Evolutionary conservation across 2,797 vertebrate genomes (phyloP), one percentile per base, ranked within the genome.

Genomic region (Acomys russatus): DNA sequence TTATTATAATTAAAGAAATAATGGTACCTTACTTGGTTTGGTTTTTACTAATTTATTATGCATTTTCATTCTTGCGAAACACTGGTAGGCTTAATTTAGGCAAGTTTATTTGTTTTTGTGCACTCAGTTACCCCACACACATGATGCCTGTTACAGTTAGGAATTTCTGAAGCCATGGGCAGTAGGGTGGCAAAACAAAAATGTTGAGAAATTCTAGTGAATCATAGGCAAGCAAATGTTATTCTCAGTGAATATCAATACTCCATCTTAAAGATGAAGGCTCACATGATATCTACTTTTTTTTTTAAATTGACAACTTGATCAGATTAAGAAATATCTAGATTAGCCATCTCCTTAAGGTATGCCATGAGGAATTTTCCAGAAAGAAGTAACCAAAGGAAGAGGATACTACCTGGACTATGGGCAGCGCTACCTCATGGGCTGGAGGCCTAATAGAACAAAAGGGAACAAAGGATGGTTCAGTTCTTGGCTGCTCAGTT

Each of bases 1-100:
- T 86, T 88, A 71, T 88, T 84, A 49, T 73, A 96, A 93, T 96
- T 95, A 92, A 88, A 61, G 66, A 96, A 94, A 91, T 92, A 95
- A 91, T 54, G 83, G 74, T 33, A 59, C 74, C 30, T 95, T 94
- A 74, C 54, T 94, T 87, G 22, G 68, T 91, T 96, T 61, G 22
- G 63, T 17, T 35, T 59, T 83, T 90, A 87, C 92, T 22, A 54
- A 59, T 59, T 89, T 87, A 74, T 89, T 77, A 87, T 51, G 54
- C 71, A 94, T 66, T 93, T 97, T 54, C 64, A 54, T 54, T 90
- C 54, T 87, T 91, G 51, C 91, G 70, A 95, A 97, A 80, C 35
- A 59, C 80, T 79, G 12, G 56, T 68, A 38, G 44, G 28, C 82
- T 96, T 73, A 76, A 94, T 79, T 96, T 86, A 95, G 88, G 71